Base-by-base conservation (phyloP, 2,797 vertebrate genomes). In the Gallinago stenura region DNA sequence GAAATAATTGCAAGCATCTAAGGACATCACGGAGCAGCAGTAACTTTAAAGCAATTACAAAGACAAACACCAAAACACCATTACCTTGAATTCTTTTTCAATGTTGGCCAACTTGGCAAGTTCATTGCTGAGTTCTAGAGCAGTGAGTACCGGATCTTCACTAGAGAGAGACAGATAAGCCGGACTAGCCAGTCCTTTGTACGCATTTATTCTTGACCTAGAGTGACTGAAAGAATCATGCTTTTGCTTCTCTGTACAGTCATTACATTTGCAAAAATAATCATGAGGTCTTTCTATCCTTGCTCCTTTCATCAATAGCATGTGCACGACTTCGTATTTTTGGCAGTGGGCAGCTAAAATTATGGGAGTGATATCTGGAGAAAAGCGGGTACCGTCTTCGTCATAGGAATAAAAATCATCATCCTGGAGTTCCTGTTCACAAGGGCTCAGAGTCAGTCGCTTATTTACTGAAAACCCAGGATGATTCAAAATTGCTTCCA, bases 31-130 rank as follows among this genome's bases (percentile, higher is more conserved):
- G 12, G 80, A 88, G 19, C 6, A 54, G 54, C 65, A 57, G 21
- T 30, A 53, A 31, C 25, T 61, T 66, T 12, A 82, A 72, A 79
- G 65, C 37, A 83, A 8, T 10, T 65, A 50, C 12, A 14, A 61
- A 87, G 31, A 82, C 45, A 35, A 87, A 62, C 33, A 60, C 7
- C 37, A 80, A 37, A 39, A 12, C 5, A 53, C 15, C 13, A 95
- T 95, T 98, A 99, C 99, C 98, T 99, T 99, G 96, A 99, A 99
- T 97, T 99, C 99, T 97, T 99, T 99, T 94, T 99, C 99, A 87
- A 99, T 99, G 97, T 99, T 99, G 92, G 99, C 99, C 93, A 99
- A 89, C 91, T 99, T 99, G 95, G 98, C 98, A 57, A 99, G 98
- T 91, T 99, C 98, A 69, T 99, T 98, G 98, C 99, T 99, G 94